A percentile compares a stretch with the other conserved stretches of the same genome.
These are phyloP conservation scores for Temnothorax nylanderi DNA, from an alignment of 1,140 invertebrate genomes.

Conservation along the genomic window DNA sequence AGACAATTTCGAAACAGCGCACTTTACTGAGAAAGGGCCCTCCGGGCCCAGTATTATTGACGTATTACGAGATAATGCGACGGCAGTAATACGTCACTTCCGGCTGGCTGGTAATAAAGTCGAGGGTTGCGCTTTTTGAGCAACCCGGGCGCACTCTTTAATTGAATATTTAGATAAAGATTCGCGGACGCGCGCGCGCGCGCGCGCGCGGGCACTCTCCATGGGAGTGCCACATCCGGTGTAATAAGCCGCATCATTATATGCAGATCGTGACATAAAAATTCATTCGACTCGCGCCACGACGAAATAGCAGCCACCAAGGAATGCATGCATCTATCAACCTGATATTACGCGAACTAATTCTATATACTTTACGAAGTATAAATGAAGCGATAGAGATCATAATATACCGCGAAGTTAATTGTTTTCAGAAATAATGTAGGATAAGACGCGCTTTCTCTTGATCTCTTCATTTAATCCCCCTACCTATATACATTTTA, in stretches of 20 bases:
- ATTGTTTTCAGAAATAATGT: neutral
- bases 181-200: slow-evolving; percentile 43
- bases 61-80: slow-evolving; percentile 40
- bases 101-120: slow-evolving; percentile 3
- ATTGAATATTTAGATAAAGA: slow-evolving; percentile 70
- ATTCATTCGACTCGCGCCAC: slow-evolving; percentile 70
- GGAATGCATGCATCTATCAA: slow-evolving; percentile 28
- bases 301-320: neutral
- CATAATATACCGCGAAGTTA: neutral
- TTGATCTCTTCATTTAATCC: neutral
- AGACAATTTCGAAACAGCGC: slow-evolving; percentile 34
- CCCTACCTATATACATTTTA: neutral
- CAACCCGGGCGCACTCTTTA: slow-evolving; percentile 58
- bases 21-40: slow-evolving; percentile 24
- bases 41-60: slow-evolving; percentile 16
- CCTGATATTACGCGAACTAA: slow-evolving; percentile 15
- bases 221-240: slow-evolving; percentile 78
- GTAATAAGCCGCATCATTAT: slow-evolving; percentile 79
- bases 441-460: neutral
- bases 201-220: neutral
- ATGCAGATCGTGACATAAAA: slow-evolving; percentile 79
- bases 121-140: slow-evolving; percentile 25
- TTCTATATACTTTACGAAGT: neutral
- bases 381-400: neutral
- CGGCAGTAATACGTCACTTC: slow-evolving; percentile 45